Percentiles rank a stretch among this genome's conserved stretches.
Conservation (phyloP, 2,113 vertebrate species). For the Andinoacara biseriatus region DNA sequence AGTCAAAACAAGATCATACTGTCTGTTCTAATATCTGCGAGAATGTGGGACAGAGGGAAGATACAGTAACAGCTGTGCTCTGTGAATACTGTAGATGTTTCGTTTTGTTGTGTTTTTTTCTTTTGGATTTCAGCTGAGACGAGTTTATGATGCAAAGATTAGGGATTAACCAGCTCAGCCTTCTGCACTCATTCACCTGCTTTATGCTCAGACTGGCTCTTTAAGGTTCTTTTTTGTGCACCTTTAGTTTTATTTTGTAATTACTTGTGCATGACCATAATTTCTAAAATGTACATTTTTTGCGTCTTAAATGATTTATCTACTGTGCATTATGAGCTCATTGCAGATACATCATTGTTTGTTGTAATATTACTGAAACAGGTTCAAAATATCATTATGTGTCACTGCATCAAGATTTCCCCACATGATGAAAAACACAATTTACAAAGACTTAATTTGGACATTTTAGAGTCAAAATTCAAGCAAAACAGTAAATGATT, state of each 20-base stretch:
- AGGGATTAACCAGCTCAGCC: conserved; percentile 1
- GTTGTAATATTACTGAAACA: background rate
- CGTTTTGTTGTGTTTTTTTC: background rate
- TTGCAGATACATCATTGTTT: background rate
- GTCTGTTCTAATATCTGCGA: background rate
- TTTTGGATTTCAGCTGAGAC: background rate
- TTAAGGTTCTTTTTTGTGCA: background rate
- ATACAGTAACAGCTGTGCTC: background rate
- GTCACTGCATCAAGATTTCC: background rate
- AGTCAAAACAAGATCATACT: conserved; percentile 50
- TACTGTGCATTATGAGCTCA: background rate
- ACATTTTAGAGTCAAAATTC: no score
- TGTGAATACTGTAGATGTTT: background rate
- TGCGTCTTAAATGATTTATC: background rate
- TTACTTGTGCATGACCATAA: no score
- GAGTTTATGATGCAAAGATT: conserved; percentile 6
- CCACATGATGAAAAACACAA: background rate
- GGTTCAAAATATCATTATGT: background rate
- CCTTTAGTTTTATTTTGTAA: background rate
- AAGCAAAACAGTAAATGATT: no score
- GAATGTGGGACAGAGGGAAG: background rate
- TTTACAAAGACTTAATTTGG: no score
- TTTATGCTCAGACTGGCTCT: background rate
- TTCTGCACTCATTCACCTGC: background rate
- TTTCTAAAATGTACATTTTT: background rate